A percentile compares a stretch with the other conserved stretches of the same genome.
phyloP scores from a whole-genome alignment of 2,113 vertebrate species.

The Prolemur simus region DNA sequence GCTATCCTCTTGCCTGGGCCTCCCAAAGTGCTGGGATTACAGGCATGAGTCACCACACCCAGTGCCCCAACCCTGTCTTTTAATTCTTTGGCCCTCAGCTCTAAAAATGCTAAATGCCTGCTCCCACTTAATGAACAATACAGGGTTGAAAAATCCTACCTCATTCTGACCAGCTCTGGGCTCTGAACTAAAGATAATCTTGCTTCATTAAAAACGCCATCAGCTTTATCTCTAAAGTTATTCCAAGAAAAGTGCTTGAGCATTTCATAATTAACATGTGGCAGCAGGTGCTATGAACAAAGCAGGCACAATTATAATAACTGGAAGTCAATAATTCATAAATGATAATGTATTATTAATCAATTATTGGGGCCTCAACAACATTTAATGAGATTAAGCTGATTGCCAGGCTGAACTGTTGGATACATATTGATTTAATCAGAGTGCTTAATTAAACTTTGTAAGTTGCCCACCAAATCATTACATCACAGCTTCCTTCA shows the following conservation, averaged over 20 bases:
- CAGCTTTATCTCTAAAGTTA: slow-evolving; percentile 79
- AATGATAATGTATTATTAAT: slow-evolving; percentile 90
- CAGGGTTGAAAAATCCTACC: not conserved
- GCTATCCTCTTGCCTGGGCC: too few species aligned
- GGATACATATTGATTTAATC: slow-evolving; percentile 88
- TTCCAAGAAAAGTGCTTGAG: slow-evolving; percentile 68
- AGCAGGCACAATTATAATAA: slow-evolving; percentile 83
- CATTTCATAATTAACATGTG: slow-evolving; percentile 84
- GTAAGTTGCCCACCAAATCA: slow-evolving; percentile 84
- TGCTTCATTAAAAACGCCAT: slow-evolving; percentile 70
- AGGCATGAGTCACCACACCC: too few species aligned
- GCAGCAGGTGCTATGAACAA: slow-evolving; percentile 71
- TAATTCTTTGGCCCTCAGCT: not conserved
- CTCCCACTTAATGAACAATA: not conserved
- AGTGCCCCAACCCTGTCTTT: not conserved
- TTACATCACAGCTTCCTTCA: slow-evolving; percentile 80
- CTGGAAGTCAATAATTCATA: slow-evolving; percentile 88
- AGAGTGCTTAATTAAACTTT: slow-evolving; percentile 88
- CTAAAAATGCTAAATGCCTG: not conserved
- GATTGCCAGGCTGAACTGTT: slow-evolving; percentile 86
- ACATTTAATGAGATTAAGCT: slow-evolving; percentile 88
- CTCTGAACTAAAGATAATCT: slow-evolving; percentile 78
- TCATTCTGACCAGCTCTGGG: slow-evolving; percentile 61
- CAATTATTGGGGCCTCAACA: slow-evolving; percentile 87
- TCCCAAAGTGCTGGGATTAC: too few species aligned